Conservation (phyloP, 2,888 invertebrate genomes). For the Atrina japonica region DNA sequence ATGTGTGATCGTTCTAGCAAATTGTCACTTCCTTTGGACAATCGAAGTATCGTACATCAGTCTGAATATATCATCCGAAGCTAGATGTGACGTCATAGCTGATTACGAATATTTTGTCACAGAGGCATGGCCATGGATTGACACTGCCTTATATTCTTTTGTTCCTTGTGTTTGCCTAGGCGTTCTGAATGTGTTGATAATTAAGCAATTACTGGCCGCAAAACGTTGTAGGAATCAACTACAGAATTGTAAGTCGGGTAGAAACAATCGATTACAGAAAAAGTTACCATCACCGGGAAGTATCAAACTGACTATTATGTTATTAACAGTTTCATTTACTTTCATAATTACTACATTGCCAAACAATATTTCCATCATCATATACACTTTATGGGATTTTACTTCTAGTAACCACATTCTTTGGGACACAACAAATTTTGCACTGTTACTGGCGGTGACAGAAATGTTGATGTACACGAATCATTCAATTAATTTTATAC, state of each 20-base stretch:
- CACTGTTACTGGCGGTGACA: constrained; percentile 68
- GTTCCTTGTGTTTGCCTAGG: constrained; percentile 74
- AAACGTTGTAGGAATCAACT: constrained; percentile 48
- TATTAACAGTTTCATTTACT: constrained; percentile 76
- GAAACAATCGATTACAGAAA: constrained; percentile 35
- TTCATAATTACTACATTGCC: constrained; percentile 78
- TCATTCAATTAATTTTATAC: constrained; percentile 69
- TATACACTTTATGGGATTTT: constrained; percentile 49
- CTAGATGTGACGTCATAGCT: constrained; percentile 56
- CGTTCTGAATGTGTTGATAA: constrained; percentile 75
- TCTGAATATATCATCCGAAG: constrained; percentile 48
- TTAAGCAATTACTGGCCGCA: constrained; percentile 70
- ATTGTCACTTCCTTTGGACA: constrained; percentile 77
- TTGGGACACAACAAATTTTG: constrained; percentile 53
- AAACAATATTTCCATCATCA: constrained; percentile 70
- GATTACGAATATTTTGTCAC: constrained; percentile 56
- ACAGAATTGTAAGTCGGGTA: constrained; percentile 46
- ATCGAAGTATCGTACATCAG: constrained; percentile 45
- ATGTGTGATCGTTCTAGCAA: constrained; percentile 62
- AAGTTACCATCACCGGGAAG: constrained; percentile 58
- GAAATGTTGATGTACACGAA: constrained; percentile 76
- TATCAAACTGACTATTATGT: constrained; percentile 75
- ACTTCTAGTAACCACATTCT: constrained; percentile 42
- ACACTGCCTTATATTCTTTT: constrained; percentile 76
- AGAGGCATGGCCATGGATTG: constrained; percentile 78